phyloP scores from a whole-genome alignment of 2,113 vertebrate species.

The Meriones unguiculatus region DNA sequence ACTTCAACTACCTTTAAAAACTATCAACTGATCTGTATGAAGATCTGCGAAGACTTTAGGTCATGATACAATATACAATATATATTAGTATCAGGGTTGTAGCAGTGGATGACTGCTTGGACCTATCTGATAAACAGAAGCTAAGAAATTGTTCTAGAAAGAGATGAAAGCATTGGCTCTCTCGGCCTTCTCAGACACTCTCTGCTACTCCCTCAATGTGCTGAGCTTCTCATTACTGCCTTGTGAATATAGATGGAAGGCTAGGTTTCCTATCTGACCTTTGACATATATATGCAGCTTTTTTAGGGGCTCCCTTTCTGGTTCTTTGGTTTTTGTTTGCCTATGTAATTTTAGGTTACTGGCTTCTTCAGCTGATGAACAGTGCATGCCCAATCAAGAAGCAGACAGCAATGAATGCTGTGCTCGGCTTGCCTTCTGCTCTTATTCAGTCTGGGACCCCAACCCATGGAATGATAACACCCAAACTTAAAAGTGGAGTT shows the following conservation, averaged over 20 bases:
- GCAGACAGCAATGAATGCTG: neutral
- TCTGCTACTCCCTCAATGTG: neutral
- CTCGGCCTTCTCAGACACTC: neutral
- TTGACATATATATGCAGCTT: too few species aligned
- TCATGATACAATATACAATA: constrained; percentile 32
- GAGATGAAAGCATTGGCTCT: neutral
- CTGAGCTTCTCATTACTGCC: neutral
- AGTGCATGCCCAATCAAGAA: neutral
- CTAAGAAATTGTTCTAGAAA: constrained; percentile 5
- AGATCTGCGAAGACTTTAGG: neutral
- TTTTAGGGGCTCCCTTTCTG: neutral
- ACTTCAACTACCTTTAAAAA: constrained; percentile 22
- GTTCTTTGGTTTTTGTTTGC: neutral
- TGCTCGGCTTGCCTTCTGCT: neutral
- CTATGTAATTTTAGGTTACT: neutral
- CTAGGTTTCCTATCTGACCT: neutral
- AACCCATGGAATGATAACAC: neutral
- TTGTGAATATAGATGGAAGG: neutral
- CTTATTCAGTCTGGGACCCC: too few species aligned
- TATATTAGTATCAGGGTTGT: neutral
- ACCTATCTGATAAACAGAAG: neutral
- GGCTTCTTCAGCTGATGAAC: neutral
- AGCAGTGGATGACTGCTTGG: neutral
- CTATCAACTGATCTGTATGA: neutral
- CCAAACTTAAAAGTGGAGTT: neutral